Base-by-base conservation (phyloP, 2,797 vertebrate genomes). In the Urocyon cinereoargenteus region DNA sequence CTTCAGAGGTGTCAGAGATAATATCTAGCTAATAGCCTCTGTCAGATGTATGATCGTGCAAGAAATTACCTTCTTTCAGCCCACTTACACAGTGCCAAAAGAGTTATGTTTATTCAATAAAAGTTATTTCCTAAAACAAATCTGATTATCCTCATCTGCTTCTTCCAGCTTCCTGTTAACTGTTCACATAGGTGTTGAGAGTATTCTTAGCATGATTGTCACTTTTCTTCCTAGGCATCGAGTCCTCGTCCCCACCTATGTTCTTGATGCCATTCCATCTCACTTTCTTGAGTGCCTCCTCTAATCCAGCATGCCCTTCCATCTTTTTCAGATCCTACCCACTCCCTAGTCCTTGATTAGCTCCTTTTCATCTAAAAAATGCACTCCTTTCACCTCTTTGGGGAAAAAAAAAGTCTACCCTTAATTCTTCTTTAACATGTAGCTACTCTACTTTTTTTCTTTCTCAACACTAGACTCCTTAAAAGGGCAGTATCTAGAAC, bases 141-240 rank as follows among this genome's bases (percentile, higher is more conserved):
- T 49, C 68, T 18, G 9, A 66, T 16, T 15, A 11, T 22, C 22
- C 49, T 55, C 12, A 51, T 51, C 59, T 49, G 8, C 2, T 72
- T 83, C 3, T 73, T 31, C 5, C 2, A 11, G 18, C 8, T 77
- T 84, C 24, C 28, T 81, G 49, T 28, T 22, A 10, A 86, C 10
- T 26, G 6, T 51, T 10, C 26, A 34, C 5, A n/a, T 5, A 18
- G 26, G 21, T 75, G 12, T n/a, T 21, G 15, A 51, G 0, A 12
- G 4, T 19, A 6, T 31, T 86, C 2, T 10, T 64, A n/a, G 40
- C 61, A 36, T 51, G 70, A 7, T 5, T 53, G 18, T 61, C n/a
- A 64, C 4, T 14, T 10, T 19, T 31, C 36, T 1, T 79, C 16
- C 13, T 11, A 31, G 16, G 1, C 16, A 57, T 59, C 0, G 0